Base-by-base conservation (phyloP, 2,797 vertebrate species). In the Chelmon rostratus region DNA sequence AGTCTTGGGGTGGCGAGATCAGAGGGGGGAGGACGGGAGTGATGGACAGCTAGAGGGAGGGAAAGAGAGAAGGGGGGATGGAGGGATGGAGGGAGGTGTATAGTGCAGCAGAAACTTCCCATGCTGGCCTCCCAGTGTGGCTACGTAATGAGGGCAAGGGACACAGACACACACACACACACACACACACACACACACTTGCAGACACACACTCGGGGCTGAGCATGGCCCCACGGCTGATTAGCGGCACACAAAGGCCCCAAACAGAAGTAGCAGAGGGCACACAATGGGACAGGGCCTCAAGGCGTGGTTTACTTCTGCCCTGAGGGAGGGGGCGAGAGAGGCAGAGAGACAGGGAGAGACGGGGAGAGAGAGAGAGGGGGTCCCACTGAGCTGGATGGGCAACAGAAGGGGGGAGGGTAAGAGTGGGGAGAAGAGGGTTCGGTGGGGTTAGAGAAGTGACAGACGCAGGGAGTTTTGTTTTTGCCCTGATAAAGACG, bases 171-270 rank as follows among this genome's bases (percentile, higher is more conserved):
- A 57, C 79, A 40, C 78, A 75, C 80, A 13, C 35, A 58, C 78
- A 68, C 76, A 71, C 87, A 68, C 83, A 75, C 85, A 89, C 89
- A 87, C 85, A 21, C 42, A 76, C 81, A 70, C 86, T 62, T 50
- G 4, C 81, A 83, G 50, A 86, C 86, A 91, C 86, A 90, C 89
- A 89, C 86, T 89, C 68, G 33, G 86, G 93, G 95, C 93, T 91
- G 94, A 95, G 96, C 96, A 96, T 96, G 97, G 96, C 96, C 91
- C 85, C 95, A 96, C 58, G 97, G 97, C 93, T 97, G 97, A 97
- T 97, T 97, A 96, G 93, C 90, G 83, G 89, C 61, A 94, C 96
- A 99, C 97, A 98, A 98, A 96, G 94, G 94, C 85, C 91, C 96
- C 96, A 96, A 97, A 96, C 94, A 97, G 94, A 96, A 94, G 93